phyloP scores from a whole-genome alignment of 2,797 vertebrate species.

The Myotis planiceps region DNA sequence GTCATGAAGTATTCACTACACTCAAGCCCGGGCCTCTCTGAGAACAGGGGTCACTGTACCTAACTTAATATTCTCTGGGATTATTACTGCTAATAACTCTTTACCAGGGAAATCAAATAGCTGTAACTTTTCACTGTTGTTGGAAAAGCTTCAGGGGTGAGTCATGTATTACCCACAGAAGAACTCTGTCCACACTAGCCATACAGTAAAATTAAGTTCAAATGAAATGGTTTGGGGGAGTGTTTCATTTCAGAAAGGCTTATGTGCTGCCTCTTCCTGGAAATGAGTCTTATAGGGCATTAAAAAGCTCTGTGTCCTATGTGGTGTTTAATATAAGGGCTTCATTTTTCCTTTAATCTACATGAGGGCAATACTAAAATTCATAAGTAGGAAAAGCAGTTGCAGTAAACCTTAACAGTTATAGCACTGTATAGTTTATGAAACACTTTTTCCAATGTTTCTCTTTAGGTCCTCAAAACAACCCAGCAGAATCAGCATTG shows the following conservation, averaged over 20 bases:
- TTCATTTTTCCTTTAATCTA: conserved; percentile 60
- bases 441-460: conserved; percentile 47
- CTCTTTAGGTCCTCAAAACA: conserved; percentile 2
- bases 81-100: conserved; percentile 68
- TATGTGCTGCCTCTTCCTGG: conserved; percentile 58
- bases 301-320: conserved; percentile 48
- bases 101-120: conserved; percentile 66
- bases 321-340: conserved; percentile 68
- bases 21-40: neutral
- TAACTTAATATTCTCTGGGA: conserved; percentile 54
- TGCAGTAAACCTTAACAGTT: neutral
- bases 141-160: conserved; percentile 63
- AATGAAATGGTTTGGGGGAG: conserved; percentile 57
- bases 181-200: conserved; percentile 1
- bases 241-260: conserved; percentile 76
- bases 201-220: conserved; percentile 54
- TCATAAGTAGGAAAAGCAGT: neutral
- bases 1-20: neutral
- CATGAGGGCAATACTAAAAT: conserved; percentile 50
- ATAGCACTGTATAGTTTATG: neutral
- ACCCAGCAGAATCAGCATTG: neutral
- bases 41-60: neutral
- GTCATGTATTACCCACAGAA: conserved; percentile 50
- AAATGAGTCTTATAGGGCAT: conserved; percentile 37
- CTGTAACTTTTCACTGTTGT: conserved; percentile 55